Evolutionary conservation across 2,113 vertebrate genomes (phyloP), one percentile per base, ranked within the genome.

Genomic region (Silurus glanis): DNA sequence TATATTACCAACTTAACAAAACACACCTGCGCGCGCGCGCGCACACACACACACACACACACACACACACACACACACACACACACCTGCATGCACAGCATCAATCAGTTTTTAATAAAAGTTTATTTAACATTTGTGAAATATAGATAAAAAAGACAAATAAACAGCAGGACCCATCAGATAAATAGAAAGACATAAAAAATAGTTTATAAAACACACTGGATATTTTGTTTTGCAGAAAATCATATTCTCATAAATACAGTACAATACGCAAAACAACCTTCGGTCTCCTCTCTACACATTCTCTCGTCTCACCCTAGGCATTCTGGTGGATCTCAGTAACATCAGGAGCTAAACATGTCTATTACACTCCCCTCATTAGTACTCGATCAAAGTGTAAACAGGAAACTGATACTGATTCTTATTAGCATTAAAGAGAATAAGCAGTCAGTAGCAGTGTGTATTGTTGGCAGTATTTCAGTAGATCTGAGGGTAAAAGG

Each of bases 71-170:
- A 2, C 37, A 37, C 53, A 84, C 7, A 76, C 2, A 25, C 6
- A 62, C 55, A 87, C 53, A 78, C 76, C 37, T 58, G 67, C 78
- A 85, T 88, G 83, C 79, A 85, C 21, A 21, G n/a, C 64, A 61
- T 61, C 23, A 47, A n/a, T 53, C 5, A n/a, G 61, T 67, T 81
- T 74, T 49, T 72, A 17, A 13, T 21, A 69, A 51, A 25, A 23
- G 14, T 89, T 89, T 86, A 86, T 89, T 86, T 69, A 58, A 80
- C 51, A 87, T 67, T 58, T 55, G 9, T 64, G 71, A 83, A 78
- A 75, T 74, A 78, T 79, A 59, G 45, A 47, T 59, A 61, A 59
- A 61, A 56, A 5, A 55, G 49, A 80, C 76, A 56, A 37, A 79
- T 0, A 17, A 8, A 80, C 28, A 61, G 28, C 56, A 61, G 45